Percentiles rank a stretch among this genome's conserved stretches.
phyloP scores from a whole-genome alignment of 2,888 invertebrate species.

The Phaedon cochleariae region DNA sequence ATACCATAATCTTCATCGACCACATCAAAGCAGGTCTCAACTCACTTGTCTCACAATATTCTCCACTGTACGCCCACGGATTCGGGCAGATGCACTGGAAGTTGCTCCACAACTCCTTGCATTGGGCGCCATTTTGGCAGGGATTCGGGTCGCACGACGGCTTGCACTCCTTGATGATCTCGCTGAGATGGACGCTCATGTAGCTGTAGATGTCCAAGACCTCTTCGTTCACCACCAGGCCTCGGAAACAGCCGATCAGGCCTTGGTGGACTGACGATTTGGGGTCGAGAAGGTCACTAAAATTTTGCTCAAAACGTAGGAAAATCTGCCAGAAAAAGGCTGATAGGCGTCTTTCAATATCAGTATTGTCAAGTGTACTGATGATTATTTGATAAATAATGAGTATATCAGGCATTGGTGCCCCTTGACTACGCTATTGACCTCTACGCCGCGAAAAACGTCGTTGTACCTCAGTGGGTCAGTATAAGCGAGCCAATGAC shows the following conservation, averaged over 20 bases:
- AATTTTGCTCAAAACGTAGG: too few relatives aligned
- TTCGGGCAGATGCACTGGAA: conserved; percentile 93
- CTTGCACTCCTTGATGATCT: conserved; percentile 92
- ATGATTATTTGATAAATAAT: too few relatives aligned
- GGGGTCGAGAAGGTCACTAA: conserved; percentile 77
- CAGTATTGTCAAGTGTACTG: too few relatives aligned
- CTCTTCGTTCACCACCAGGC: conserved; percentile 90
- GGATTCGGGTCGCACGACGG: conserved; percentile 95
- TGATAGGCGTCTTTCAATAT: too few relatives aligned
- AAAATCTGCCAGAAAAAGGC: too few relatives aligned
- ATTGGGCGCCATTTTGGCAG: conserved; percentile 89
- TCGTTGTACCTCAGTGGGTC: too few relatives aligned
- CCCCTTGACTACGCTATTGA: too few relatives aligned
- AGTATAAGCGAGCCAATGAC: too few relatives aligned
- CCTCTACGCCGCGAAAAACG: too few relatives aligned
- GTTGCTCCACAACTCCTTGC: conserved; percentile 91
- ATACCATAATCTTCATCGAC: too few relatives aligned
- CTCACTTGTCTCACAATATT: conserved; percentile 89
- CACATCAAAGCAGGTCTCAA: too few relatives aligned
- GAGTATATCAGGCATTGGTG: too few relatives aligned
- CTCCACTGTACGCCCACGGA: conserved; percentile 90
- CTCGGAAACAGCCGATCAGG: conserved; percentile 92
- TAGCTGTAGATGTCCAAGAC: conserved; percentile 91
- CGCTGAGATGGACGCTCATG: conserved; percentile 90
- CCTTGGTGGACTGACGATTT: conserved; percentile 88